phyloP scores from a whole-genome alignment of 2,797 vertebrate species.

The Cossypha niveicapilla region DNA sequence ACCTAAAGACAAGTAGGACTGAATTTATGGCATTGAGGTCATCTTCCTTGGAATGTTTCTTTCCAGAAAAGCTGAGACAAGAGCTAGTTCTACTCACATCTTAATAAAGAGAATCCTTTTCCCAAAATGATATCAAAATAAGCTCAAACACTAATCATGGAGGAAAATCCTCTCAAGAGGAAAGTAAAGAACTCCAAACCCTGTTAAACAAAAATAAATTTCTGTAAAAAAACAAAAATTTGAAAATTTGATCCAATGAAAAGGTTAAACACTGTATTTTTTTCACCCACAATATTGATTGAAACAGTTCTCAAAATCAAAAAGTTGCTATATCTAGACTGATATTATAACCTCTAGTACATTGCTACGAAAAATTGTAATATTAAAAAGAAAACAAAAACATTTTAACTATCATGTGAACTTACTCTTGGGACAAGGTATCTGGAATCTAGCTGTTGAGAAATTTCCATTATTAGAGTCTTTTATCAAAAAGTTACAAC shows the following conservation, averaged over 20 bases:
- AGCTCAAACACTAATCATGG: background rate
- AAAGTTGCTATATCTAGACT: background rate
- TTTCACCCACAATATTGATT: background rate
- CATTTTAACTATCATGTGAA: background rate
- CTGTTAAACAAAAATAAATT: background rate
- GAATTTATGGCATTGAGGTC: background rate
- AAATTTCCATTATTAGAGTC: background rate
- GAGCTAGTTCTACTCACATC: background rate
- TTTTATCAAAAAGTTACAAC: background rate
- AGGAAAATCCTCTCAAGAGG: background rate
- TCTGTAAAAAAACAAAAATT: accelerated
- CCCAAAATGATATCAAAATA: background rate
- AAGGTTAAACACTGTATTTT: background rate
- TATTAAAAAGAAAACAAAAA: background rate
- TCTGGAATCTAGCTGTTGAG: background rate
- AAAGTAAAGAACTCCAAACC: background rate
- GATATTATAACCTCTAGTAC: background rate
- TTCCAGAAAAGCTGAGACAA: background rate
- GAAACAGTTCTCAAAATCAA: background rate
- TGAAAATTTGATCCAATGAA: background rate
- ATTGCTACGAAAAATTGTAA: background rate
- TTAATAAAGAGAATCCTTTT: background rate
- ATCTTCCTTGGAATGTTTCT: background rate
- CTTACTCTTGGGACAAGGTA: background rate
- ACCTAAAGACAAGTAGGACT: background rate